phyloP scores from a whole-genome alignment of 2,888 invertebrate species.

The Acleris cristana region DNA sequence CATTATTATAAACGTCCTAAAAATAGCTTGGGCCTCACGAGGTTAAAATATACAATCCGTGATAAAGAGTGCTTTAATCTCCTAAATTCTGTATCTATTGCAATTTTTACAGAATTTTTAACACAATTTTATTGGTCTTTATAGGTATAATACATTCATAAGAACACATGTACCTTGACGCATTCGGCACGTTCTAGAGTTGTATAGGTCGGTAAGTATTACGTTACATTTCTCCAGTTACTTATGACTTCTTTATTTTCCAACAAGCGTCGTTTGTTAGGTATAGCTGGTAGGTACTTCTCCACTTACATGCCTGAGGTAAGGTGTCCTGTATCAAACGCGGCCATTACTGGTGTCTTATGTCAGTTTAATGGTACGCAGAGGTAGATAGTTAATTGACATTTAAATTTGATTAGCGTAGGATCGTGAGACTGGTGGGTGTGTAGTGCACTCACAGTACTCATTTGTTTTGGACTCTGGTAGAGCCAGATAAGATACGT shows the following conservation, averaged over 20 bases:
- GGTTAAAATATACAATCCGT: too few relatives aligned
- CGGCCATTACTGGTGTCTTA: constrained; percentile 22
- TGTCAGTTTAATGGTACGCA: constrained; percentile 22
- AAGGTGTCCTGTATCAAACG: constrained; percentile 33
- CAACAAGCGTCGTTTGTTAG: constrained; percentile 17
- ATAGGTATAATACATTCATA: too few relatives aligned
- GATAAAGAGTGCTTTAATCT: too few relatives aligned
- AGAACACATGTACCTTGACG: too few relatives aligned
- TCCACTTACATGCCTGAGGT: constrained; percentile 14
- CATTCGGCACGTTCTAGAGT: too few relatives aligned
- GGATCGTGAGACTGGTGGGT: constrained; percentile 17
- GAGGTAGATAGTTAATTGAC: constrained; percentile 25
- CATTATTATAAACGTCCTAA: too few relatives aligned
- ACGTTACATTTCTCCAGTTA: constrained; percentile 27
- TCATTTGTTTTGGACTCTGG: too few relatives aligned
- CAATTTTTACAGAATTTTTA: too few relatives aligned
- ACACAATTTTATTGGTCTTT: too few relatives aligned
- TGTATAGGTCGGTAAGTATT: constrained; percentile 4
- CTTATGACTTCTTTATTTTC: constrained; percentile 25
- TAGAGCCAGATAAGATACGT: too few relatives aligned
- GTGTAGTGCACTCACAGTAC: background rate
- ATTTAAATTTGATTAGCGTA: constrained; percentile 24
- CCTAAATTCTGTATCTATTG: too few relatives aligned
- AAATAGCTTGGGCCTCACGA: too few relatives aligned
- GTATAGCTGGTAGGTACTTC: constrained; percentile 4